phyloP scores from a whole-genome alignment of 2,797 vertebrate genomes.

The Bradypus variegatus region DNA sequence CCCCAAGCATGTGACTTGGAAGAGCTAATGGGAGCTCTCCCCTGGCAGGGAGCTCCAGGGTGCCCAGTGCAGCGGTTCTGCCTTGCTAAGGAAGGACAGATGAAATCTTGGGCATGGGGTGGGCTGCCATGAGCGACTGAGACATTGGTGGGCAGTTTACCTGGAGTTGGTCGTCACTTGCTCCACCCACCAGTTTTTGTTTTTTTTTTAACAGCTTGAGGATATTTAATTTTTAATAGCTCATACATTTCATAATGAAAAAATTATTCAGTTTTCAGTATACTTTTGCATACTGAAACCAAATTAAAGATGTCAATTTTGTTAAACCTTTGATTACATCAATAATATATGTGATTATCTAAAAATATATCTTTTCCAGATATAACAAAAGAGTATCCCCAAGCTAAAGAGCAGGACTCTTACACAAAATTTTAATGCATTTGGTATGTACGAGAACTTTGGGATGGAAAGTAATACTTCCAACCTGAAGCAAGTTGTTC shows the following conservation, averaged over 20 bases:
- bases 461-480: neutral
- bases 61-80: too few relatives aligned
- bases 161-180: fast-evolving
- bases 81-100: neutral
- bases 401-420: neutral
- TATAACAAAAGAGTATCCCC: neutral
- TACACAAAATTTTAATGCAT: neutral
- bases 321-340: neutral
- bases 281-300: slow-evolving; percentile 7
- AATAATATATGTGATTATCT: neutral
- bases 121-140: too few relatives aligned
- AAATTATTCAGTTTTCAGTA: neutral
- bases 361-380: neutral
- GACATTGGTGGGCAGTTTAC: neutral
- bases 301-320: neutral
- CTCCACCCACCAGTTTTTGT: too few relatives aligned
- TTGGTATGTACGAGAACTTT: neutral
- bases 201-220: too few relatives aligned
- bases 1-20: neutral
- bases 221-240: neutral
- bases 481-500: neutral
- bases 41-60: too few relatives aligned
- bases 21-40: neutral
- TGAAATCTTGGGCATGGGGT: too few relatives aligned
- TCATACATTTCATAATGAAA: neutral